Evolutionary conservation across 2,888 invertebrate species (phyloP), one percentile per base, ranked within the genome.

Genomic region (Scrobipalpa atriplicella): DNA sequence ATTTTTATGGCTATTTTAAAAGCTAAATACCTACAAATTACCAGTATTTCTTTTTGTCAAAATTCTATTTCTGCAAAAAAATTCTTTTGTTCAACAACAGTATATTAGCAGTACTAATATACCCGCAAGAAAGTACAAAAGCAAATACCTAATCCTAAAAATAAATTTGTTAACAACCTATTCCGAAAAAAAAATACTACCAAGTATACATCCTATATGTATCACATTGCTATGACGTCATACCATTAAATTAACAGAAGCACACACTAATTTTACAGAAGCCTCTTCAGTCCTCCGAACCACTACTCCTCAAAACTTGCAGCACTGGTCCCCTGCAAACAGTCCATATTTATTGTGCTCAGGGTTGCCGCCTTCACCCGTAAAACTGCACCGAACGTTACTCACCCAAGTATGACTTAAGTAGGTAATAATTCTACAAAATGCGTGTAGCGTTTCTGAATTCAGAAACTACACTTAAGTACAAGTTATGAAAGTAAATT

Each of bases 381-480:
- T 56, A 56, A 56, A 21, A 56, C 54, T 21, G 13, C 54, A 56
- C 54, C 13, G 54, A 11, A 13, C 21, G 8, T 21, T 56, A 56
- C 21, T 56, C 19, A 19, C 19, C 18, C 52, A 52, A 21, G 29
- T 47, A 2, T 13, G 21, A 56, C 21, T 21, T 56, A 56, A 56
- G 54, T 56, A 56, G 54, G 54, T 56, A 56, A 56, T 56, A 56
- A 56, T 56, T 56, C 21, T 56, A 21, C 54, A 56, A 21, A 56
- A 56, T 21, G 54, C 21, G 19, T 56, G 54, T 56, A 21, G 21
- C 19, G 54, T 56, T 56, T 56, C 13, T 6, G 21, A 21, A 29
- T 29, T 29, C 29, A 3, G 29, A 29, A 29, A 29, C 29, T 29
- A 29, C 29, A 5, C 5, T 29, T 29, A 29, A 56, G 54, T 11